A percentile compares a stretch with the other conserved stretches of the same genome.
phyloP scores from a whole-genome alignment of 92 coral and sea anemone genomes.

The Meandrina meandrites region DNA sequence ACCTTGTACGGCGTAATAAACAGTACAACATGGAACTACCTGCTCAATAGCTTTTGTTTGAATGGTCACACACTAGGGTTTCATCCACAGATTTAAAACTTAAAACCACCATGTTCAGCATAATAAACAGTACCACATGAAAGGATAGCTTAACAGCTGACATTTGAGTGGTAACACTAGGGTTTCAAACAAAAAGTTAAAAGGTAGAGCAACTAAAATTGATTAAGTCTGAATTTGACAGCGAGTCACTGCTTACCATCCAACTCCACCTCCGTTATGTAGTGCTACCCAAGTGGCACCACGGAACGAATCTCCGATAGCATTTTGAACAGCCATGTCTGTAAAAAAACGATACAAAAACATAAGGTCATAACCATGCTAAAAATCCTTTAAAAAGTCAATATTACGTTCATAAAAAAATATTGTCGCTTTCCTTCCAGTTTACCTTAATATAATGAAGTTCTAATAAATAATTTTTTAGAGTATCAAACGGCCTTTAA shows the following conservation, averaged over 20 bases:
- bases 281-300: constrained; percentile 99
- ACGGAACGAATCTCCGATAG: constrained; percentile 92
- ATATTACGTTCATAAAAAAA: too few species aligned
- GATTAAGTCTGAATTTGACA: background rate
- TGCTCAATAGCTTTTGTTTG: background rate
- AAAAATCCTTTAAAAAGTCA: background rate
- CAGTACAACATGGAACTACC: background rate
- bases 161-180: background rate
- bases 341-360: background rate
- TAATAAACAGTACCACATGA: too few species aligned
- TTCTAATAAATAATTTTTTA: too few species aligned
- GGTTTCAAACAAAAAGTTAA: background rate
- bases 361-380: background rate
- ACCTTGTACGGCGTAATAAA: background rate
- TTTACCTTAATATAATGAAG: too few species aligned
- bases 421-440: too few species aligned
- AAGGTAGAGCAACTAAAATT: too few species aligned
- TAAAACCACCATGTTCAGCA: too few species aligned
- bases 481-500: background rate
- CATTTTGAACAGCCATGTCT: constrained; percentile 99
- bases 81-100: too few species aligned
- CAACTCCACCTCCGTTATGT: constrained; percentile 98
- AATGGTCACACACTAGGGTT: too few species aligned
- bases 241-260: constrained; percentile 70
- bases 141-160: too few species aligned